Evolutionary conservation across 2,888 invertebrate genomes (phyloP), one percentile per base, ranked within the genome.

Genomic region (Nemurella pictetii): DNA sequence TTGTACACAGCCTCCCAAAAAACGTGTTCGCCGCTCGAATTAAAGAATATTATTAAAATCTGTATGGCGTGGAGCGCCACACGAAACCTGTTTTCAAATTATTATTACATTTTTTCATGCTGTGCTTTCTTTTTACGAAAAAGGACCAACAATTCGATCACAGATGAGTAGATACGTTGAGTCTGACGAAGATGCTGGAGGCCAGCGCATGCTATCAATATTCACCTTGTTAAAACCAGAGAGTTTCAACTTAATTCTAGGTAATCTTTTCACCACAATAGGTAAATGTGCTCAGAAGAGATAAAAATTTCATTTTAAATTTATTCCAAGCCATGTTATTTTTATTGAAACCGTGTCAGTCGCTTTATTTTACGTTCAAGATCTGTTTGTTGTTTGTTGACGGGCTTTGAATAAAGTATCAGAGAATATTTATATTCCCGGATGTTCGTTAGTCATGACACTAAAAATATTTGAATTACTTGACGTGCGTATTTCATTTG

Each of bases 41-140:
- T 78, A 78, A 78, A n/a, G 78, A 78, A 78, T 78, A 78, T 78
- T 78, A 78, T 78, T 78, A 78, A 78, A 78, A 78, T 78, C 78
- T 30, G 15, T 78, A 30, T 78, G 78, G 78, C 78, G 78, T 78
- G 78, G n/a, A 78, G 30, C 78, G 12, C 78, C 26, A n/a, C 78
- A 78, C 78, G 78, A 78, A 78, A 78, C 78, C 78, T 78, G 78
- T 78, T 78, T 29, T 30, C 29, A n/a, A 78, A 78, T 75, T 75
- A 78, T 78, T 78, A 78, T 78, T 78, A 78, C 26, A 78, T 29
- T 78, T 28, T 78, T 55, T 55, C 55, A 20, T 55, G 55, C n/a
- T n/a, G n/a, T n/a, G 55, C 9, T 55, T 7, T 55, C 20, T 55
- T 55, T 55, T 55, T 55, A 20, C 15, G 55, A 15, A 55, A 55